These are phyloP conservation scores for Plagodis pulveraria DNA, from an alignment of 2,888 invertebrate species.

Conservation along the genomic window DNA sequence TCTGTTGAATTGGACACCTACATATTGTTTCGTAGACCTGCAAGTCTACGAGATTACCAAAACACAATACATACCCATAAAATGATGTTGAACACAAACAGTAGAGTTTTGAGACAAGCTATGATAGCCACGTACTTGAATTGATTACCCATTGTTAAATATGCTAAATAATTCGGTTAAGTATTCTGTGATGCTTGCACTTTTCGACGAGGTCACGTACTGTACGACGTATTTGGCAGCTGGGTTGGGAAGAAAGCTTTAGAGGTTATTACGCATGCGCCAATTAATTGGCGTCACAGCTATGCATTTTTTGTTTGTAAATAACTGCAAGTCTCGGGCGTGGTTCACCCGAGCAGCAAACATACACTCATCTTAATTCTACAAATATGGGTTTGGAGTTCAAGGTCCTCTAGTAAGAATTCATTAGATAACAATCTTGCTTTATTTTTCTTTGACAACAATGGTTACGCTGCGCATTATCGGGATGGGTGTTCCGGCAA, in stretches of 20 bases:
- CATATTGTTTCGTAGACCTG: background rate
- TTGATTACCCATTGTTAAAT: slow-evolving; percentile 86
- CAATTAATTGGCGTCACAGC: slow-evolving; percentile 56
- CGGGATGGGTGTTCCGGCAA: too few relatives aligned
- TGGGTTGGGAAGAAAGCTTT: slow-evolving; percentile 25
- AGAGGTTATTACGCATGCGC: slow-evolving; percentile 61
- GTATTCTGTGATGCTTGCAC: slow-evolving; percentile 12
- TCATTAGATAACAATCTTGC: too few relatives aligned
- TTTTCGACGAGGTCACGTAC: background rate
- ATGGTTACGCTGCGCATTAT: too few relatives aligned
- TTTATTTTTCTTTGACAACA: too few relatives aligned
- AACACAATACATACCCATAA: slow-evolving; percentile 89
- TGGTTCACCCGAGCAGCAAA: too few relatives aligned
- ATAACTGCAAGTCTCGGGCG: slow-evolving; percentile 30
- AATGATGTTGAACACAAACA: slow-evolving; percentile 91
- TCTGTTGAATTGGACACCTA: slow-evolving; percentile 28
- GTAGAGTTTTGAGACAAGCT: slow-evolving; percentile 90
- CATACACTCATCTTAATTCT: too few relatives aligned
- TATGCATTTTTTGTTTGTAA: slow-evolving; percentile 52
- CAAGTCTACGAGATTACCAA: slow-evolving; percentile 2
- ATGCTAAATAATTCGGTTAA: slow-evolving; percentile 11
- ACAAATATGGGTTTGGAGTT: too few relatives aligned
- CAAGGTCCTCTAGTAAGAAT: too few relatives aligned
- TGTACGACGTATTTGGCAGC: slow-evolving; percentile 2
- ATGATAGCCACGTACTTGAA: slow-evolving; percentile 90